Base-by-base conservation (phyloP, 2,113 vertebrate species). In the Alouatta palliata region DNA sequence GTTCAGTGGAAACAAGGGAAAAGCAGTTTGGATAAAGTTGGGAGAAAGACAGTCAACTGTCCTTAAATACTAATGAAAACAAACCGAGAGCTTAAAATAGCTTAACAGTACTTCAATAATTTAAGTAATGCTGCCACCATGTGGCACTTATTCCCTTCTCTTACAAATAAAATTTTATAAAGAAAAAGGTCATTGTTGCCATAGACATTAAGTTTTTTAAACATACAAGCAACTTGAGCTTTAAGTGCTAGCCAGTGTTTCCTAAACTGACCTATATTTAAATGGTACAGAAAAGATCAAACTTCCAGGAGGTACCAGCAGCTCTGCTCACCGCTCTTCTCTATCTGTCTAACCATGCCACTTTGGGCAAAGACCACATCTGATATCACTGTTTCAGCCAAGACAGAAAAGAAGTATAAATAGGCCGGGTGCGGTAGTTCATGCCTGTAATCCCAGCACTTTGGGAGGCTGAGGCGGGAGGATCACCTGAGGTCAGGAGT, bases 91-190 rank as follows among this genome's bases (percentile, higher is more conserved):
- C 20, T 35, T 37, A 58, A 71, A 84, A 35, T 7, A 45, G 0
- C 13, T 12, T 4, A 61, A 8, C 0, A 70, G 30, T 20, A 32
- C 9, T 54, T 83, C 8, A 61, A 32, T 87, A 94, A 93, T 27
- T 90, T 94, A 91, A 75, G 95, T 64, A 80, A 97, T 20, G 71
- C 97, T 97, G 97, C 98, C 98, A 97, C 96, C 98, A 12, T 97
- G 98, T 97, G 98, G 98, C 40, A 92, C 25, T 76, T 77, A 68
- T 0, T 90, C 23, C 68, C 13, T 61, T 81, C 49, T 80, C 92
- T 71, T 32, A 70, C 64, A 96, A 84, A 85, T 37, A 77, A 82
- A 91, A 86, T 71, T 70, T 40, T 71, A 66, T 54, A 35, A n/a
- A 97, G 61, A 75, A 81, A 75, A 94, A 80, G 79, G 30, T 68